A percentile compares a stretch with the other conserved stretches of the same genome.
Evolutionary conservation across 2,888 invertebrate species (phyloP).

Genomic region (Tachina fera): DNA sequence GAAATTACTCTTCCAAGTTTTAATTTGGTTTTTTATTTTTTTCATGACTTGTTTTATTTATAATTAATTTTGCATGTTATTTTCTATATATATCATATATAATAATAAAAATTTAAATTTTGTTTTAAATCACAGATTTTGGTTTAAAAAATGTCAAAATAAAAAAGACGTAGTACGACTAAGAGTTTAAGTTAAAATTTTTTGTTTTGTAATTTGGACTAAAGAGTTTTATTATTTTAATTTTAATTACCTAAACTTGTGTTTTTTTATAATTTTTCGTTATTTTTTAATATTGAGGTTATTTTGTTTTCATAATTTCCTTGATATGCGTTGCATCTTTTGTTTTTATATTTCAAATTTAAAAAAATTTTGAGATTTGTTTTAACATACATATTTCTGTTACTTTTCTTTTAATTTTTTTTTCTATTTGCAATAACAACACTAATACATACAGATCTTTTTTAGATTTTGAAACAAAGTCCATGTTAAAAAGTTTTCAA

Average conservation of each 20-base stretch:
- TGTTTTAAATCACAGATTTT: slow-evolving; percentile 83
- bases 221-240: slow-evolving; percentile 72
- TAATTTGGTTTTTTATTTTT: slow-evolving; percentile 61
- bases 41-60: slow-evolving; percentile 39
- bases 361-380: slow-evolving; percentile 66
- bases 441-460: slow-evolving; percentile 68
- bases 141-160: slow-evolving; percentile 79
- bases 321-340: slow-evolving; percentile 72
- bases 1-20: slow-evolving; percentile 63
- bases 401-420: neutral
- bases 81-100: slow-evolving; percentile 68
- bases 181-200: slow-evolving; percentile 75
- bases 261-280: slow-evolving; percentile 69
- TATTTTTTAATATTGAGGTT: slow-evolving; percentile 75
- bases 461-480: slow-evolving; percentile 60
- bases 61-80: slow-evolving; percentile 58
- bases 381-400: slow-evolving; percentile 58
- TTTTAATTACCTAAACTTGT: slow-evolving; percentile 79
- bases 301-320: slow-evolving; percentile 64
- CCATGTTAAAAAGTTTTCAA: slow-evolving; percentile 45
- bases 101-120: slow-evolving; percentile 79
- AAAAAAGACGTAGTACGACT: slow-evolving; percentile 77
- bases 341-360: slow-evolving; percentile 45
- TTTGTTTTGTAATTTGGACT: slow-evolving; percentile 78
- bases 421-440: slow-evolving; percentile 64